Evolutionary conservation across 2,888 invertebrate species (phyloP).

Genomic region (Blastobasis adustella): DNA sequence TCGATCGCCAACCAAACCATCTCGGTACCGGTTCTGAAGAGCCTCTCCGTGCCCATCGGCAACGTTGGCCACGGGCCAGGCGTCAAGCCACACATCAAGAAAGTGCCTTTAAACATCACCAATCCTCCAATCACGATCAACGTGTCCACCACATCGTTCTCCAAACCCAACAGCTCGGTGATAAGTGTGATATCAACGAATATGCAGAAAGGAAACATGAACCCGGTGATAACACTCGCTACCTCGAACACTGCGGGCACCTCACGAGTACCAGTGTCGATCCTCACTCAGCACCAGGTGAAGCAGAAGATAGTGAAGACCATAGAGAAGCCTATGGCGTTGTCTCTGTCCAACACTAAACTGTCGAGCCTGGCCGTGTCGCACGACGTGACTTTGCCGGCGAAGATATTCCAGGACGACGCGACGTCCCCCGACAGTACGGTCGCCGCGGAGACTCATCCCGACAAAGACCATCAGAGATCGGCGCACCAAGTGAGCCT

Average conservation of each 20-base stretch:
- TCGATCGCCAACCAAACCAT: slow-evolving; percentile 71
- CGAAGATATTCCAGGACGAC: slow-evolving; percentile 81
- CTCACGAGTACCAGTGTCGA: slow-evolving; percentile 57
- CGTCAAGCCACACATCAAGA: slow-evolving; percentile 45
- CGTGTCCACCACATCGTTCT: slow-evolving; percentile 48
- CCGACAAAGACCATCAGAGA: slow-evolving; percentile 34
- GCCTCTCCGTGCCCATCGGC: slow-evolving; percentile 51
- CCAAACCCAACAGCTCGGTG: slow-evolving; percentile 61
- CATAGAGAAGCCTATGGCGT: slow-evolving; percentile 66
- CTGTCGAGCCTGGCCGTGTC: slow-evolving; percentile 73
- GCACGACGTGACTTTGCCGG: slow-evolving; percentile 76
- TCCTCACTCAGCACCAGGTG: slow-evolving; percentile 63
- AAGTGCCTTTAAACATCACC: slow-evolving; percentile 50
- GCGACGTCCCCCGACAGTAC: slow-evolving; percentile 76
- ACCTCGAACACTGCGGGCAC: slow-evolving; percentile 43
- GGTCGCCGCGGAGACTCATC: slow-evolving; percentile 37
- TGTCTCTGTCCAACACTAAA: slow-evolving; percentile 68
- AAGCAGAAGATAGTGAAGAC: slow-evolving; percentile 70
- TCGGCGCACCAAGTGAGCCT: slow-evolving; percentile 31
- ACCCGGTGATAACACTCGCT: slow-evolving; percentile 55
- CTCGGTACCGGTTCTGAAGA: slow-evolving; percentile 65
- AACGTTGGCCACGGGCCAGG: slow-evolving; percentile 35
- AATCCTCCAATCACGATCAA: slow-evolving; percentile 49
- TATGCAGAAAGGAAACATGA: slow-evolving; percentile 52
- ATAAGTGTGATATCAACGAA: slow-evolving; percentile 68